Evolutionary conservation across 1,140 invertebrate species (phyloP).

Genomic region (Asobara japonica): DNA sequence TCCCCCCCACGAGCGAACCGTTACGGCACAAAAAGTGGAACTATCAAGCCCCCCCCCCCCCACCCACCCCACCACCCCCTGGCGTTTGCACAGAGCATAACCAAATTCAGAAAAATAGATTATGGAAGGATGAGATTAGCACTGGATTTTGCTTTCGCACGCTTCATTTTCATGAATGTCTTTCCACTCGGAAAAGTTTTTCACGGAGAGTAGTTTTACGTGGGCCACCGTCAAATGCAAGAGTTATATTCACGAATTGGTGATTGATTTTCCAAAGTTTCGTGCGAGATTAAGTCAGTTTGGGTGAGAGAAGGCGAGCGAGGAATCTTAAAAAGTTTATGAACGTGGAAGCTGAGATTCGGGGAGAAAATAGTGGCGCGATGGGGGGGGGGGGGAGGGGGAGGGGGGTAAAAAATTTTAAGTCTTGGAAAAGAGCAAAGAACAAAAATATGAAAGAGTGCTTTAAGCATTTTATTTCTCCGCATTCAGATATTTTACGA

Average conservation of each 20-base stretch:
- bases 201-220: background rate
- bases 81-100: background rate
- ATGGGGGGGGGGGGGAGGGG: no score
- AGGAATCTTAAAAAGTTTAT: background rate
- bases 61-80: no score
- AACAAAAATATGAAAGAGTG: background rate
- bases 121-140: background rate
- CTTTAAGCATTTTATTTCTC: background rate
- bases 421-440: background rate
- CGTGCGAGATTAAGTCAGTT: background rate
- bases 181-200: background rate
- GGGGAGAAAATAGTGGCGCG: background rate
- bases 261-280: background rate
- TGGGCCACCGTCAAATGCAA: background rate
- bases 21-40: no score
- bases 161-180: background rate
- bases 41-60: no score
- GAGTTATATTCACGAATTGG: background rate
- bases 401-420: no score
- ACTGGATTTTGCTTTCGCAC: background rate
- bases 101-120: background rate
- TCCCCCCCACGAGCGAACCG: no score
- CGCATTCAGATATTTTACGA: background rate
- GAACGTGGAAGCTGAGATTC: background rate
- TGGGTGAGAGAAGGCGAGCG: background rate